phyloP scores from a whole-genome alignment of 2,113 vertebrate genomes.

The Alexandromys fortis region DNA sequence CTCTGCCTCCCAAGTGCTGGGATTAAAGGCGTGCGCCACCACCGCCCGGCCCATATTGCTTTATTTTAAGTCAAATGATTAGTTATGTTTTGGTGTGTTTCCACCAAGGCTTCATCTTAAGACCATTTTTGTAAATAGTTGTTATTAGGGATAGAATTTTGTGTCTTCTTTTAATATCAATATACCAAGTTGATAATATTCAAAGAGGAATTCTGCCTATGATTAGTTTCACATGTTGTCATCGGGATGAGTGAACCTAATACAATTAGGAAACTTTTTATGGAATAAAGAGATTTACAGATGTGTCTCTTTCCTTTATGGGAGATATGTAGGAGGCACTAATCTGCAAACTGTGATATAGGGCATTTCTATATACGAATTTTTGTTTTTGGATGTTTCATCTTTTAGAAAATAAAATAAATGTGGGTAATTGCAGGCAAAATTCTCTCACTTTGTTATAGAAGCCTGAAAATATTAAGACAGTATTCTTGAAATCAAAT shows the following conservation, averaged over 20 bases:
- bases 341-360: background rate
- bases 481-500: background rate
- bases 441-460: background rate
- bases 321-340: background rate
- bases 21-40: too few species aligned
- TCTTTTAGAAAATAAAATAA: background rate
- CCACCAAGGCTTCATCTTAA: background rate
- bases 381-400: background rate
- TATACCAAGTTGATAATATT: background rate
- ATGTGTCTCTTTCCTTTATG: background rate
- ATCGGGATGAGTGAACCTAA: fast-evolving
- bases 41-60: background rate
- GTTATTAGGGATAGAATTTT: background rate
- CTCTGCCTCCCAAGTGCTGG: too few species aligned
- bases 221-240: background rate
- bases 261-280: background rate
- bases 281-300: background rate
- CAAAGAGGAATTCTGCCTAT: background rate
- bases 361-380: background rate
- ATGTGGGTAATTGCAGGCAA: background rate
- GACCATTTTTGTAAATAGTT: background rate
- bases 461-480: background rate
- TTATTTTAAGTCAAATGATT: background rate
- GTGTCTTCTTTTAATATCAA: background rate
- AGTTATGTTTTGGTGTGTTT: background rate